These are phyloP conservation scores for Drosophila dunni DNA, from an alignment of 1,140 invertebrate species.

Conservation along the genomic window DNA sequence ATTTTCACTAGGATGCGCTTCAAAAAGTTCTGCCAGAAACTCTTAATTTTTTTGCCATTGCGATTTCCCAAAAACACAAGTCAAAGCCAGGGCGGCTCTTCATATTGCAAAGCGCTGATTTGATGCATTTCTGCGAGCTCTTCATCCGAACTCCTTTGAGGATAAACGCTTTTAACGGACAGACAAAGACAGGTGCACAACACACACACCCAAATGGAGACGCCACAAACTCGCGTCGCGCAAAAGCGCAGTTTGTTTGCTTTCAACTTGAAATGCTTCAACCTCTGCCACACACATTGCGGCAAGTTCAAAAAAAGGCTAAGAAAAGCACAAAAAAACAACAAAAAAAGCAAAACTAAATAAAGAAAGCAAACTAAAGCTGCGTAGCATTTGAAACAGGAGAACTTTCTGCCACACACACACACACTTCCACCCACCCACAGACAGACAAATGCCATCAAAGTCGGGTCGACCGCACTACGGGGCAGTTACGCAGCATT, in stretches of 20 bases:
- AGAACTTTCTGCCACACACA: not conserved
- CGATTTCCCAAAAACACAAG: not conserved
- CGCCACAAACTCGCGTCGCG: not conserved
- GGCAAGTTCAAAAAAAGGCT: slow-evolving; percentile 27
- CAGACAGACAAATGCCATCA: slow-evolving; percentile 23
- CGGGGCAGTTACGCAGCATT: slow-evolving; percentile 37
- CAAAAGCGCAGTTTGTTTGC: slow-evolving; percentile 73
- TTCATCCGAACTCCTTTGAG: slow-evolving; percentile 49
- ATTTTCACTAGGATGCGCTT: not conserved
- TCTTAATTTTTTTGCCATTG: no score
- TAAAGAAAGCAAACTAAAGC: slow-evolving; percentile 25
- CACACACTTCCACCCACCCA: no score
- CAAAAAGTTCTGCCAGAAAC: slow-evolving; percentile 2
- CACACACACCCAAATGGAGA: slow-evolving; percentile 15
- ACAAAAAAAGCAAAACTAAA: slow-evolving; percentile 34
- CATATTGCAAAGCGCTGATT: slow-evolving; percentile 44
- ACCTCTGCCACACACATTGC: slow-evolving; percentile 40
- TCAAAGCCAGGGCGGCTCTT: slow-evolving; percentile 3
- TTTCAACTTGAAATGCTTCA: slow-evolving; percentile 54
- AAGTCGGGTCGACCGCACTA: slow-evolving; percentile 37
- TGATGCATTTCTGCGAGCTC: slow-evolving; percentile 34
- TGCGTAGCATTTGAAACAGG: slow-evolving; percentile 3
- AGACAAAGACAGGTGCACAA: slow-evolving; percentile 44
- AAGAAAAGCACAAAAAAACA: slow-evolving; percentile 4
- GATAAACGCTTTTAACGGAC: slow-evolving; percentile 57